phyloP scores from a whole-genome alignment of 2,113 vertebrate genomes.

The Megaleporinus macrocephalus region DNA sequence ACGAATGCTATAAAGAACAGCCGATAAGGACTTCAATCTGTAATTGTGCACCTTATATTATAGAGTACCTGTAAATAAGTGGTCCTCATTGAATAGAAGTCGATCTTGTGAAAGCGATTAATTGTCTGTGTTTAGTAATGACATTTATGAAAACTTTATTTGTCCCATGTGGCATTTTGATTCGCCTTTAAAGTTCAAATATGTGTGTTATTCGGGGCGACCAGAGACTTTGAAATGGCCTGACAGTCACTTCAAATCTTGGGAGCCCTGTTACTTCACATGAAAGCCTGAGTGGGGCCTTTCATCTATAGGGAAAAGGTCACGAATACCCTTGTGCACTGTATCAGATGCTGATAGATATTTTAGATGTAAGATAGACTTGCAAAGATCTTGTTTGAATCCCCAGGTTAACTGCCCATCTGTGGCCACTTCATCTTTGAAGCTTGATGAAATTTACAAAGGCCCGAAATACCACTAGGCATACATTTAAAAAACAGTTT shows the following conservation, averaged over 20 bases:
- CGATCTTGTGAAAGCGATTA: background rate
- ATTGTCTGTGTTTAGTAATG: slow-evolving; percentile 25
- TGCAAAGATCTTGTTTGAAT: slow-evolving; percentile 42
- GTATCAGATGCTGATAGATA: slow-evolving; percentile 53
- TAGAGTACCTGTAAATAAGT: too few species aligned
- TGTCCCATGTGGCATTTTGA: slow-evolving; percentile 72
- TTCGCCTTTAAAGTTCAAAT: slow-evolving; percentile 70
- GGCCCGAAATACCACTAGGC: slow-evolving; percentile 15
- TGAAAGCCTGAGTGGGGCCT: slow-evolving; percentile 70
- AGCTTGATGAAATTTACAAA: slow-evolving; percentile 6
- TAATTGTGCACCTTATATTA: too few species aligned
- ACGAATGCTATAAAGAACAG: too few species aligned
- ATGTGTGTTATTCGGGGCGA: slow-evolving; percentile 62
- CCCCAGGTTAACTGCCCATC: slow-evolving; percentile 34
- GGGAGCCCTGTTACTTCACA: slow-evolving; percentile 62
- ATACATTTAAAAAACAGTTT: slow-evolving; percentile 19
- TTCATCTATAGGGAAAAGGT: slow-evolving; percentile 73
- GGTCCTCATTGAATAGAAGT: too few species aligned
- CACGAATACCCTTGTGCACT: slow-evolving; percentile 64
- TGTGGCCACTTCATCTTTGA: slow-evolving; percentile 29
- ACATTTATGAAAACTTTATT: slow-evolving; percentile 76
- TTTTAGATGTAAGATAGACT: slow-evolving; percentile 49
- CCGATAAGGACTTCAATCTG: too few species aligned
- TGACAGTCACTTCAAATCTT: slow-evolving; percentile 64
- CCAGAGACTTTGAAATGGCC: slow-evolving; percentile 68